Conservation (phyloP, 2,888 invertebrate species). For the Diplolepis rosae region DNA sequence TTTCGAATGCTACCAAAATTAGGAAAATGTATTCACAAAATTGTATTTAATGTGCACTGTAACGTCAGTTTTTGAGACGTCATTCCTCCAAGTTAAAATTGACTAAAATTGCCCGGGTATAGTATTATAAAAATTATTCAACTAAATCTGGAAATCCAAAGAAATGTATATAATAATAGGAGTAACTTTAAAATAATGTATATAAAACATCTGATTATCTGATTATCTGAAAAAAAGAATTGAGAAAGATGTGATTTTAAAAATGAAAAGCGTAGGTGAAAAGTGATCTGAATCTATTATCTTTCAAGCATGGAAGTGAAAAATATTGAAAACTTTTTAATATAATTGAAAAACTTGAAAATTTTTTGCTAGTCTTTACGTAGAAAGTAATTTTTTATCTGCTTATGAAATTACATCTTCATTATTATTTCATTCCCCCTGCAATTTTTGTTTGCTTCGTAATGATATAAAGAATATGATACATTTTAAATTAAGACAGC, state of each 20-base stretch:
- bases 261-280: constrained; percentile 11
- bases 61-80: neutral
- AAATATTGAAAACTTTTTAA: no score
- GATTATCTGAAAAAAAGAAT: neutral
- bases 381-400: no score
- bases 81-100: neutral
- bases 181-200: constrained; percentile 9
- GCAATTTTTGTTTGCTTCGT: neutral
- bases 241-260: constrained; percentile 13
- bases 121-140: neutral
- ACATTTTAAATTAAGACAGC: neutral
- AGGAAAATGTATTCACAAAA: neutral
- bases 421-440: neutral
- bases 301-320: neutral
- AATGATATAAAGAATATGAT: neutral
- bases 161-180: constrained; percentile 25
- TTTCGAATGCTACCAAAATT: neutral
- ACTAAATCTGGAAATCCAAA: constrained; percentile 18
- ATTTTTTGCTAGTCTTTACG: neutral
- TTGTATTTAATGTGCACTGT: neutral
- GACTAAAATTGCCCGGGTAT: neutral
- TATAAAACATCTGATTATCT: constrained; percentile 11
- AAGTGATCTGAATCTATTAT: constrained; percentile 10
- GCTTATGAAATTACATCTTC: neutral
- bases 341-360: neutral